phyloP scores from a whole-genome alignment of 2,888 invertebrate species.

The Lapara coniferarum region DNA sequence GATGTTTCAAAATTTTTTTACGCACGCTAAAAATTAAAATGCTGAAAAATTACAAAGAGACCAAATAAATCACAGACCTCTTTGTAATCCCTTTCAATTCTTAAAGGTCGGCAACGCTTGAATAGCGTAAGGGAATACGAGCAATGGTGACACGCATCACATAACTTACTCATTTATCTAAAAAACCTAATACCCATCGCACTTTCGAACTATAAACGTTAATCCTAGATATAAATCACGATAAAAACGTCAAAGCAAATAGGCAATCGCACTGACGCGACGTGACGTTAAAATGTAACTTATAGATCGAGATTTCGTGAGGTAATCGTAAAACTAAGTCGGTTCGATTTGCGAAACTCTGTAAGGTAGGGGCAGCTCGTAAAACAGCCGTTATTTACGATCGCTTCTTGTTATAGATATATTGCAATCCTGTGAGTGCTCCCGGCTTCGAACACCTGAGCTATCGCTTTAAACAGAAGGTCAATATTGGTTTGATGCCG shows the following conservation, averaged over 20 bases:
- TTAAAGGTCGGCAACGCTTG: too few species aligned
- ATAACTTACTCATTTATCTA: too few species aligned
- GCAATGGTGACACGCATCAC: too few species aligned
- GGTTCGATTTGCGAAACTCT: conserved; percentile 62
- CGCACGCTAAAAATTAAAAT: too few species aligned
- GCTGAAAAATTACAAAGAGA: too few species aligned
- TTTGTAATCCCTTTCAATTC: too few species aligned
- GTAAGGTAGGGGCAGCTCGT: conserved; percentile 55
- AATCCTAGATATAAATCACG: conserved; percentile 10
- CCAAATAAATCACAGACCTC: too few species aligned
- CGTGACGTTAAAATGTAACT: conserved; percentile 37
- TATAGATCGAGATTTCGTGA: conserved; percentile 43
- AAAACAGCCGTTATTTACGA: conserved; percentile 59
- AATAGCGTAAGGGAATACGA: too few species aligned
- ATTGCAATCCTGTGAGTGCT: conserved; percentile 17
- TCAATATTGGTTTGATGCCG: neutral
- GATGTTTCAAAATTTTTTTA: too few species aligned
- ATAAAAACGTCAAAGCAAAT: conserved; percentile 25
- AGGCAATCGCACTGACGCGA: conserved; percentile 18
- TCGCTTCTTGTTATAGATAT: conserved; percentile 26
- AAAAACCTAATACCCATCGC: neutral
- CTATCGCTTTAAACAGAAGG: conserved; percentile 11
- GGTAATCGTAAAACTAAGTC: conserved; percentile 62
- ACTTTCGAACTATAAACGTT: conserved; percentile 26
- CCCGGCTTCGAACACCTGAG: conserved; percentile 22